These are phyloP conservation scores for Rhabditophanes sp. DNA, from an alignment of 2,888 invertebrate genomes.

Conservation along the genomic window DNA sequence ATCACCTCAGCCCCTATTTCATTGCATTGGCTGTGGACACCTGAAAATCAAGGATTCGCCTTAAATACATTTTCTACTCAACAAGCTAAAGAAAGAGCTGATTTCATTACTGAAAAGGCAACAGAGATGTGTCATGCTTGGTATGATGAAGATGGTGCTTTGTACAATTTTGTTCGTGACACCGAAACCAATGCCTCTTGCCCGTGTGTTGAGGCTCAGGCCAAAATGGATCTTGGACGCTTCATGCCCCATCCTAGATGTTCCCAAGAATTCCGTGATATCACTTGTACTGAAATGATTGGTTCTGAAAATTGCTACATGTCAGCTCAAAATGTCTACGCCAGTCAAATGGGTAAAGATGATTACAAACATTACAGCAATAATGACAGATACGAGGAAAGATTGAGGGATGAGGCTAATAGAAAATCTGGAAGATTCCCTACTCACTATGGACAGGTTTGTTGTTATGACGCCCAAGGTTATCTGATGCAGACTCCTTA, in stretches of 20 bases:
- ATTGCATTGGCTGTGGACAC: conserved; percentile 40
- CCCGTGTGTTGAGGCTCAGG: conserved; percentile 78
- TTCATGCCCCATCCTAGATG: conserved; percentile 57
- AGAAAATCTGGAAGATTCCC: conserved; percentile 27
- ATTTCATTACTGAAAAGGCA: conserved; percentile 22
- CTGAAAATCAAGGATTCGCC: conserved; percentile 25
- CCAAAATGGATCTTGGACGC: conserved; percentile 73
- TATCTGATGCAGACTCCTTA: conserved; percentile 83
- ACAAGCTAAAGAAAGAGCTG: conserved; percentile 11
- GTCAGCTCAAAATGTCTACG: conserved; percentile 38
- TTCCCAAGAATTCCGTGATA: conserved; percentile 36
- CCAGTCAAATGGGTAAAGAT: conserved; percentile 29
- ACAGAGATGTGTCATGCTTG: conserved; percentile 41
- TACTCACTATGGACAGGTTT: conserved; percentile 64
- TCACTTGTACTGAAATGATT: conserved; percentile 63
- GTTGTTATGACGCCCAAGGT: conserved; percentile 81
- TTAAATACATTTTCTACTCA: conserved; percentile 20
- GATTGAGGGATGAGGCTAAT: neutral
- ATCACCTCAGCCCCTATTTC: conserved; percentile 38
- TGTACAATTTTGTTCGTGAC: conserved; percentile 41
- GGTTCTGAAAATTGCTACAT: conserved; percentile 67
- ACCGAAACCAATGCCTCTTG: conserved; percentile 42
- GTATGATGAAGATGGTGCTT: conserved; percentile 24
- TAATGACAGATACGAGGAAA: neutral
- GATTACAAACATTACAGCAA: conserved; percentile 13